A percentile compares a stretch with the other conserved stretches of the same genome.
These are phyloP conservation scores for Agelastica alni DNA, from an alignment of 2,888 invertebrate genomes.

Conservation along the genomic window DNA sequence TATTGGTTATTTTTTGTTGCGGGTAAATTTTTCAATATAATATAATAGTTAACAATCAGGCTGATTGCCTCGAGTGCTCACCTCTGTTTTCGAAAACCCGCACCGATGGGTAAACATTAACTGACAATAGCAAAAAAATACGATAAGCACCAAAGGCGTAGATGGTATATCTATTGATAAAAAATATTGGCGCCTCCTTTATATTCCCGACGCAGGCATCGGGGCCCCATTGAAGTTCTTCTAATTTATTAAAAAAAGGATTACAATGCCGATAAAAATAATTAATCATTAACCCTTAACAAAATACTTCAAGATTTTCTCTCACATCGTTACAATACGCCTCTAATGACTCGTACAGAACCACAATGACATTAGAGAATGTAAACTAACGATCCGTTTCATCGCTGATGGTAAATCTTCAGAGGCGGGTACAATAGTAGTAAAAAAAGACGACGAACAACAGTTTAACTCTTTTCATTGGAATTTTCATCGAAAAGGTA, in stretches of 20 bases:
- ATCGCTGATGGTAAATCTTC: slow-evolving; percentile 48
- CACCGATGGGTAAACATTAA: slow-evolving; percentile 42
- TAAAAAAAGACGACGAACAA: no score
- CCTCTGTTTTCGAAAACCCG: slow-evolving; percentile 43
- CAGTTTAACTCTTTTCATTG: no score
- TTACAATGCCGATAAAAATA: slow-evolving; percentile 52
- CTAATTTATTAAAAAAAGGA: slow-evolving; percentile 54
- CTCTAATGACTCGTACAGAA: slow-evolving; percentile 53
- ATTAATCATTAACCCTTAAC: slow-evolving; percentile 55
- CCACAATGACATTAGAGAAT: slow-evolving; percentile 54
- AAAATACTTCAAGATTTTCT: slow-evolving; percentile 48
- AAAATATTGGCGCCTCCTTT: slow-evolving; percentile 42
- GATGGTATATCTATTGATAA: slow-evolving; percentile 35
- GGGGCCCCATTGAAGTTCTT: slow-evolving; percentile 44
- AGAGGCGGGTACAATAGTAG: slow-evolving; percentile 40
- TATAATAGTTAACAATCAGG: slow-evolving; percentile 8
- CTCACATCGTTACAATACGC: slow-evolving; percentile 48
- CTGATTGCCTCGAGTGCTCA: slow-evolving; percentile 17
- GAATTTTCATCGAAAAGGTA: no score
- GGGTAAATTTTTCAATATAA: no score
- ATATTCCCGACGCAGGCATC: slow-evolving; percentile 44
- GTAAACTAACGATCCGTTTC: slow-evolving; percentile 56
- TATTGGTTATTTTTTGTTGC: no score
- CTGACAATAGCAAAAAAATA: slow-evolving; percentile 45
- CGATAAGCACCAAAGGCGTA: slow-evolving; percentile 24